phyloP scores from a whole-genome alignment of 53 echinoderm and acorn worm species.

The Pentamera pediparva region DNA sequence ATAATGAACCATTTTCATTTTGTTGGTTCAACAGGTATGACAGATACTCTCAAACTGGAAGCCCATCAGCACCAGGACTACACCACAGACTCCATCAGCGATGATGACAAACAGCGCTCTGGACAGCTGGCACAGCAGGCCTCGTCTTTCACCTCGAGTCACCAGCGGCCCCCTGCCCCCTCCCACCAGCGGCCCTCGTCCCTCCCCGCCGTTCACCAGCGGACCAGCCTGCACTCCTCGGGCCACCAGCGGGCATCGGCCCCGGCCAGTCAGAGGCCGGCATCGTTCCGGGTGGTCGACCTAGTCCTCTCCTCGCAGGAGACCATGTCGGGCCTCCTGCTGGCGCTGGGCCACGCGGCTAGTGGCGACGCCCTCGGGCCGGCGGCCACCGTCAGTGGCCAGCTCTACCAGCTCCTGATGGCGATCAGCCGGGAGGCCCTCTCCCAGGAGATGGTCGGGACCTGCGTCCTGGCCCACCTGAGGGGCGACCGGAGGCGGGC shows the following conservation, averaged over 20 bases:
- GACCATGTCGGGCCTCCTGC: conserved; percentile 70
- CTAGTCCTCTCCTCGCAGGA: conserved; percentile 75
- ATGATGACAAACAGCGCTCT: conserved; percentile 91
- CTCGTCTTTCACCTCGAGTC: background rate
- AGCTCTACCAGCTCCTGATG: conserved; percentile 86
- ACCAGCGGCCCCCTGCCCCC: conserved; percentile 14
- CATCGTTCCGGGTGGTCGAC: conserved; percentile 66
- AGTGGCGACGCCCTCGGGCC: conserved; percentile 66
- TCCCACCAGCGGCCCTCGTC: conserved; percentile 26
- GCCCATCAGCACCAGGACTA: conserved; percentile 24
- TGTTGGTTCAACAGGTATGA: background rate
- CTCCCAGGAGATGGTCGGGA: conserved; percentile 69
- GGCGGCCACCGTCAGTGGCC: conserved; percentile 36
- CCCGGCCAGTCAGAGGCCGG: conserved; percentile 11
- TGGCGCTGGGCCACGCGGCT: conserved; percentile 71
- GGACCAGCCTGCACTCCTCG: too few species aligned
- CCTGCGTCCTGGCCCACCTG: conserved; percentile 70
- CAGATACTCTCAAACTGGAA: conserved; percentile 49
- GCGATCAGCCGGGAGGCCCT: conserved; percentile 71
- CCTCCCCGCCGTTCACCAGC: conserved; percentile 65
- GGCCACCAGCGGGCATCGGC: conserved; percentile 23
- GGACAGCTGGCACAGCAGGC: conserved; percentile 40
- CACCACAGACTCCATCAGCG: conserved; percentile 44
- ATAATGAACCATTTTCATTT: background rate
- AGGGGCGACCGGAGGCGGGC: conserved; percentile 1